Base-by-base conservation (phyloP, 2,113 vertebrate genomes). In the Anthoscopus minutus region DNA sequence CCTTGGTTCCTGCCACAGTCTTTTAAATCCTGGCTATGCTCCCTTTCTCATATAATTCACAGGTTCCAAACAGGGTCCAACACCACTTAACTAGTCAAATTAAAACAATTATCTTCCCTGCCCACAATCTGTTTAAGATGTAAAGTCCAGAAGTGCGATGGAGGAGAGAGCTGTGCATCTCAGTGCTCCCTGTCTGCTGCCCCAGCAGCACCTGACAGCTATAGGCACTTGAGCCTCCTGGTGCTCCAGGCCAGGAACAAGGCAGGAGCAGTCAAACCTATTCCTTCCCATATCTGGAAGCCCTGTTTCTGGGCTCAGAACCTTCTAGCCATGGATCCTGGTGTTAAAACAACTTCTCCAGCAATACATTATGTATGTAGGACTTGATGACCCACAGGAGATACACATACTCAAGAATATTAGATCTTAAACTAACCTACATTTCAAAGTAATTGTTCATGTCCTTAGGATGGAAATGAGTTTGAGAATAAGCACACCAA, bases 191-290 rank as follows among this genome's bases (percentile, higher is more conserved):
- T 40, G 47, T 30, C 13, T 73, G 22, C 72, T 89, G 16, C 4
- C 3, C 37, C 51, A n/a, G 23, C 23, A 65, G 33, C 12, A 35
- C 10, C 45, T 11, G 7, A 37, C 33, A 57, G 18, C 18, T 10
- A 35, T 4, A 16, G 20, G 8, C 5, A 1, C 35, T 30, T 22
- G 33, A 61, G 62, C 21, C 11, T 38, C 14, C 27, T 72, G 30
- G 21, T 66, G 10, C 13, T 40, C 15, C 38, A 71, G 65, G 15
- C 13, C 27, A 67, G 11, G 28, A 5, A 1, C 16, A 35, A 67
- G 12, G 33, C 27, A 48, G 7, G 11, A 35, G 0, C 0, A 57
- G 6, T 21, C 25, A 65, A 66, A 6, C 15, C 17, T 60, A 7
- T 24, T 74, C 28, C 51, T 84, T 58, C 28, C 47, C 11, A 7